Evolutionary conservation across 2,797 vertebrate genomes (phyloP).

Genomic region (Cyprinella venusta): DNA sequence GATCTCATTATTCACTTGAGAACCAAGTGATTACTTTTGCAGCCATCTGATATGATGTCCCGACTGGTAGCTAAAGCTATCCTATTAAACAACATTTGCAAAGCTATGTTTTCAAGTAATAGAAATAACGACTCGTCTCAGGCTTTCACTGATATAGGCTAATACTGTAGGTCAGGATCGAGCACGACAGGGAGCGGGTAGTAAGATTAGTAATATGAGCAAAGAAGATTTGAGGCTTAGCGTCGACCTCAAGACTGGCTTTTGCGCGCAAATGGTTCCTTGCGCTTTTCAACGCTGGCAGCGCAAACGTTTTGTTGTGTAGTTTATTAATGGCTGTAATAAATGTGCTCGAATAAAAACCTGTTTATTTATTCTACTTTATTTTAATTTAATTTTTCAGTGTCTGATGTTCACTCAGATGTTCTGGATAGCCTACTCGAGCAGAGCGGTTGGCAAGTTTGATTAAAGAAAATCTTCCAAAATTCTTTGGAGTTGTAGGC

Average conservation of each 20-base stretch:
- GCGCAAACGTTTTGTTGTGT: too few species aligned
- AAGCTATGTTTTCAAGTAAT: background rate
- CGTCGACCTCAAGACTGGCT: constrained; percentile 73
- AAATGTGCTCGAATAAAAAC: background rate
- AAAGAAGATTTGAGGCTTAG: constrained; percentile 71
- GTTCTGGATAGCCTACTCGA: constrained; percentile 23
- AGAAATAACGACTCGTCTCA: background rate
- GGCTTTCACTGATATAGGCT: background rate
- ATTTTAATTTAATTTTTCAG: constrained; percentile 5
- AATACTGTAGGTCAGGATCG: constrained; percentile 18
- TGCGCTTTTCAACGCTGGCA: background rate
- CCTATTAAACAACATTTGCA: background rate
- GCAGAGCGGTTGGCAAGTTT: constrained; percentile 14
- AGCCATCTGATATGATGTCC: background rate
- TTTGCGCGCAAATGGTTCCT: constrained; percentile 48
- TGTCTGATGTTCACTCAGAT: constrained; percentile 20
- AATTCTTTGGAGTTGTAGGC: background rate
- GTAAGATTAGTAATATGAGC: constrained; percentile 52
- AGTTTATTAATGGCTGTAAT: background rate
- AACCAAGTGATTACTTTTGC: background rate
- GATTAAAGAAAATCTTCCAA: background rate
- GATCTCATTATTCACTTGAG: constrained; percentile 22
- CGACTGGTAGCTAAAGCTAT: background rate
- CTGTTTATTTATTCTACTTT: background rate
- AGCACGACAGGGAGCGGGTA: background rate